Evolutionary conservation across 2,888 invertebrate species (phyloP).

Genomic region (Allolobophora icterica): DNA sequence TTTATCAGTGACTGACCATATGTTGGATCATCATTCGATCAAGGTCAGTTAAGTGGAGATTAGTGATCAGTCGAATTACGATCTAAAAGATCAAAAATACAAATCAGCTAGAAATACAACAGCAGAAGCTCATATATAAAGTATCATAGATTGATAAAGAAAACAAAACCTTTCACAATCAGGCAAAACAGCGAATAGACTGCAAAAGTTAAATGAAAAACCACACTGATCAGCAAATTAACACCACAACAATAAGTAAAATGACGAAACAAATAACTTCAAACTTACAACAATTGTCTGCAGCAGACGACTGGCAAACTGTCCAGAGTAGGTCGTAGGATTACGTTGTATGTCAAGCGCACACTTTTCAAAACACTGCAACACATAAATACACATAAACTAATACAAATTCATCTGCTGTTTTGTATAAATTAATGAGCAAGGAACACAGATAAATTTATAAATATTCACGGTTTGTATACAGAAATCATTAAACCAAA

Average conservation of each 20-base stretch:
- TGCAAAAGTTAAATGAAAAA: neutral
- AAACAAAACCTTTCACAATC: neutral
- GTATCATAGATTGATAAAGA: neutral
- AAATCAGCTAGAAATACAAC: neutral
- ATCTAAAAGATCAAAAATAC: neutral
- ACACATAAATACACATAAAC: neutral
- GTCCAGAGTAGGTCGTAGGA: neutral
- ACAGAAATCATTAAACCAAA: neutral
- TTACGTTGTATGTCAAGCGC: neutral
- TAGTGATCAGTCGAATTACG: neutral
- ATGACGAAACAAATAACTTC: neutral
- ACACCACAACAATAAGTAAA: neutral
- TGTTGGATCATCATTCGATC: neutral
- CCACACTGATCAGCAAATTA: neutral
- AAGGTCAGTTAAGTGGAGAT: neutral
- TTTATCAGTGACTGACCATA: neutral
- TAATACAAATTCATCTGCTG: neutral
- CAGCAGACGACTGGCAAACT: neutral
- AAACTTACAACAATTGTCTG: conserved; percentile 14
- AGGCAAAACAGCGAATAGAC: neutral
- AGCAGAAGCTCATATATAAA: neutral
- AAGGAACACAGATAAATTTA: neutral
- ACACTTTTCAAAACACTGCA: conserved; percentile 26
- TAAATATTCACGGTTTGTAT: neutral
- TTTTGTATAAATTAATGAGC: neutral